Percentiles rank a stretch among this genome's conserved stretches.
These are phyloP conservation scores for Hippolais icterina DNA, from an alignment of 2,113 vertebrate genomes.

Conservation along the genomic window DNA sequence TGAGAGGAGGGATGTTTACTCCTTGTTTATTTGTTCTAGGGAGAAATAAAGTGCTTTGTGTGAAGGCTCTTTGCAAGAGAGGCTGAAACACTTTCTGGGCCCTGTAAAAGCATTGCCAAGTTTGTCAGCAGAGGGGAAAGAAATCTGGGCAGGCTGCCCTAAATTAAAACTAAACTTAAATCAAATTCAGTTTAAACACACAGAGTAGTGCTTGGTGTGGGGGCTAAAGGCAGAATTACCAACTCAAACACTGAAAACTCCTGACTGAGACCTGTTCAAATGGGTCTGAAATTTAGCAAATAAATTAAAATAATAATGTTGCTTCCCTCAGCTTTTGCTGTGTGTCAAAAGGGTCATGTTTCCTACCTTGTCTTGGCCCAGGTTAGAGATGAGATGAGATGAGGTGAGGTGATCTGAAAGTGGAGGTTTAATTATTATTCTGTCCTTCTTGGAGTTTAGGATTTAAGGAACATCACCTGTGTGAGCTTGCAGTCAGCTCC, in stretches of 20 bases:
- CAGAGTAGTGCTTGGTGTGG: neutral
- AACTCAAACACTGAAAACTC: neutral
- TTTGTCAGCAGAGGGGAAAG: slow-evolving; percentile 25
- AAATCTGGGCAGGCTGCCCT: slow-evolving; percentile 17
- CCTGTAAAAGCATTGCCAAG: slow-evolving; percentile 17
- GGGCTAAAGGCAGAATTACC: neutral
- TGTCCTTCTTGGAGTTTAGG: neutral
- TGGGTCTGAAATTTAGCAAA: neutral
- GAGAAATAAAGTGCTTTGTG: slow-evolving; percentile 44
- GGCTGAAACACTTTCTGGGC: neutral
- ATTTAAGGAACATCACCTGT: neutral
- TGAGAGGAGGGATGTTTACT: slow-evolving; percentile 17
- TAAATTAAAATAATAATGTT: neutral
- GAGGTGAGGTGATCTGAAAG: neutral
- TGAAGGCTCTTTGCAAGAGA: neutral
- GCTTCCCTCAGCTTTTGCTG: neutral
- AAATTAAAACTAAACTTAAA: neutral
- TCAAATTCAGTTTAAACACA: neutral
- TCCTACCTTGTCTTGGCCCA: neutral
- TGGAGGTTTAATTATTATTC: neutral
- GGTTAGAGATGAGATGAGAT: neutral
- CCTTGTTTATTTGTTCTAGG: slow-evolving; percentile 49
- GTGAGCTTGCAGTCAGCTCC: neutral
- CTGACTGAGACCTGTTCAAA: neutral
- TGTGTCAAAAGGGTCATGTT: neutral